Evolutionary conservation across 64 coral and sea anemone species (phyloP), one percentile per base, ranked within the genome.

Genomic region (Porites australiensis): DNA sequence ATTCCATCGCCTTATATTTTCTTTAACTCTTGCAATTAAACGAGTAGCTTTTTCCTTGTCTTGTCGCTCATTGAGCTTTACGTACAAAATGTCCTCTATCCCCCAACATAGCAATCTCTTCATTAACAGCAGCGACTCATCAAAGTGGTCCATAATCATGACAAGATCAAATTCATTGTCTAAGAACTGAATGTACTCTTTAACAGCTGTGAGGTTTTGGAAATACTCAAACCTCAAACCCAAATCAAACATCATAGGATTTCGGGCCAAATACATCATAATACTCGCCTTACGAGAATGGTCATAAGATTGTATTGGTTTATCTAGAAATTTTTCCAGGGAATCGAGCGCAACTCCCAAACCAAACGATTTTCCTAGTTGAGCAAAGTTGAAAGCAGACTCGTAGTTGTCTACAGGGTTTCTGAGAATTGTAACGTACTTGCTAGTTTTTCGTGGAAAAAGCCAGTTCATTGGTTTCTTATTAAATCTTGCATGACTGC

Each of bases 141-240:
- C 91, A 76, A 93, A 93, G 45, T 93, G 71, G 37, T 93, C 91
- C 83, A 77, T 93, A 50, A 93, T 77, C 82, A 93, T 61, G 6
- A 93, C 91, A n/a, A 93, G 81, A 57, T 84, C 83, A 66, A 93
- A 93, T 6, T 93, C 91, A 4, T 22, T 59, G 64, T 87, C 91
- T 49, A 93, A 6, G 20, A 68, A 52, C 46, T 18, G 18, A 43
- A 93, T 77, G 50, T 93, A 83, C 5, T 58, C 65, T 4, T 66
- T 86, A 9, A 93, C 82, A 6, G 4, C 13, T 65, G 47, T 74
- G 19, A 46, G 63, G 59, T 19, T 70, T 45, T 93, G 45, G 74
- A 75, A 52, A 18, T 37, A 19, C 55, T 59, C 57, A 50, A 72
- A 61, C 27, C 87, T 59, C 59, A 93, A 59, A 61, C 86, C 86